These are phyloP conservation scores for Galleria mellonella DNA, from an alignment of 1,140 invertebrate species.

Conservation along the genomic window DNA sequence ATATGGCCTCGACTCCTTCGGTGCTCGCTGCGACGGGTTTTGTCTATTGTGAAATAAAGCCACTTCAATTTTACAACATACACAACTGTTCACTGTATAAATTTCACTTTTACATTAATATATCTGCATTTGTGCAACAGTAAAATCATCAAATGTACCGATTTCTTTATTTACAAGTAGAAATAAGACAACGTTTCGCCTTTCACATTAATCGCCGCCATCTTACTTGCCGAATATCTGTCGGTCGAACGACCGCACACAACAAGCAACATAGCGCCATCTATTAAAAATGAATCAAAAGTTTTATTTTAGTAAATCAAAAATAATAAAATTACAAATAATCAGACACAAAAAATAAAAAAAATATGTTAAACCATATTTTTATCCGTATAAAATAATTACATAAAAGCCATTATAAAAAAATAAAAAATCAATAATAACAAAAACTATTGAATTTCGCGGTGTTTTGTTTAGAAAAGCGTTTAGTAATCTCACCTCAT, in stretches of 20 bases:
- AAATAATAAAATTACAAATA: too few species aligned
- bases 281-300: slow-evolving; percentile 19
- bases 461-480: too few species aligned
- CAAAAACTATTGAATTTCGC: too few species aligned
- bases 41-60: slow-evolving; percentile 67
- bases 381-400: too few species aligned
- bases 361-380: slow-evolving; percentile 5
- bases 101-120: slow-evolving; percentile 39
- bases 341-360: too few species aligned
- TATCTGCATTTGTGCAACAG: slow-evolving; percentile 25
- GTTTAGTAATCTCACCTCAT: too few species aligned
- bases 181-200: slow-evolving; percentile 74
- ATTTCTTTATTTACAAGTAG: slow-evolving; percentile 72
- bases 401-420: too few species aligned
- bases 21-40: slow-evolving; percentile 69
- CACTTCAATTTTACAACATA: slow-evolving; percentile 39
- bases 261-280: slow-evolving; percentile 67
- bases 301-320: too few species aligned
- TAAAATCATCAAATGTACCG: slow-evolving; percentile 39
- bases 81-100: slow-evolving; percentile 37
- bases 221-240: slow-evolving; percentile 73
- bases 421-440: too few species aligned
- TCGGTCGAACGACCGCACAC: slow-evolving; percentile 58
- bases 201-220: slow-evolving; percentile 75
- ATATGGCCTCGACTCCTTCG: slow-evolving; percentile 73